Conservation (phyloP, 2,113 vertebrate genomes). For the Gymnarchus niloticus region DNA sequence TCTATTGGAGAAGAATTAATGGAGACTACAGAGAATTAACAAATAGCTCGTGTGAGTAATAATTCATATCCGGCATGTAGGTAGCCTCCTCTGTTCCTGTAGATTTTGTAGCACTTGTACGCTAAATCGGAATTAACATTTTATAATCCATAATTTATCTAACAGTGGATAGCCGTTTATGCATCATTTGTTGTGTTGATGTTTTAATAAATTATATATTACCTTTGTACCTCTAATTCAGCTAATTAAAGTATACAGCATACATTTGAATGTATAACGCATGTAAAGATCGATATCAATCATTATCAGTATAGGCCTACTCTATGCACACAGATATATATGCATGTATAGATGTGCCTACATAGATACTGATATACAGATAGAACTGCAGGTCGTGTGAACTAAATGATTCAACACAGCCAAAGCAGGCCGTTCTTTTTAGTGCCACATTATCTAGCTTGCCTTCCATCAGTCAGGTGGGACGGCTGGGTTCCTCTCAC, state of each 20-base stretch:
- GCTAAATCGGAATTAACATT: background rate
- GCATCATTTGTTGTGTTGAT: background rate
- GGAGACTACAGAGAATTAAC: background rate
- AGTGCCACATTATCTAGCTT: background rate
- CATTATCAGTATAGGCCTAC: too few species aligned
- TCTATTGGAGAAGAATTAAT: background rate
- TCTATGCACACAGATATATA: too few species aligned
- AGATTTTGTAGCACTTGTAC: background rate
- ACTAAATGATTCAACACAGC: background rate
- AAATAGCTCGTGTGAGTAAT: constrained; percentile 6
- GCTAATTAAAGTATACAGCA: background rate
- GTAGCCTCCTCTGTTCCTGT: background rate
- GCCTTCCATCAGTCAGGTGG: background rate
- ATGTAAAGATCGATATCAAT: too few species aligned
- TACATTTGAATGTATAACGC: background rate
- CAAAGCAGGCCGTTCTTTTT: background rate
- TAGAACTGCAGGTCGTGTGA: background rate
- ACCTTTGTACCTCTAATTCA: background rate
- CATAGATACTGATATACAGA: background rate
- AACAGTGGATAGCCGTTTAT: background rate
- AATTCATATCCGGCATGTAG: background rate
- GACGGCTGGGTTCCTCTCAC: background rate
- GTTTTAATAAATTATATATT: background rate
- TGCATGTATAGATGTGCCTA: background rate
- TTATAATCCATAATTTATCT: background rate